Evolutionary conservation across 2,797 vertebrate genomes (phyloP), one percentile per base, ranked within the genome.

Genomic region (Esox masquinongy): DNA sequence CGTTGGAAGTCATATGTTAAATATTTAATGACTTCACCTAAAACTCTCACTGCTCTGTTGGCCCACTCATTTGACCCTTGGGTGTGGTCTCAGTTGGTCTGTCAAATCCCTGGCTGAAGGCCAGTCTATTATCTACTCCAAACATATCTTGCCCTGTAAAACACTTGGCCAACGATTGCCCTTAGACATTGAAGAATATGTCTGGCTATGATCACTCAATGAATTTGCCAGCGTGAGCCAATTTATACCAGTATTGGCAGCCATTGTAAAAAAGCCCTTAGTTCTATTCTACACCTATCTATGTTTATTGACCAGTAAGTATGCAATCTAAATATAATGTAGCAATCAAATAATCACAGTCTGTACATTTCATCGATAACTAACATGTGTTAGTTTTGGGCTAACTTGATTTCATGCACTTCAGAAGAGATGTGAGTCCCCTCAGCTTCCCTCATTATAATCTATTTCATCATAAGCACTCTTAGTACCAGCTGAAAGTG

Each of bases 391-490:
- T 39, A 9, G 39, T 14, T 50, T 43, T 49, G 39, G 31, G 34
- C 43, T 5, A 9, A 68, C 19, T 8, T 68, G 19, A 43, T 47
- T n/a, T 39, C 34, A 9, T 34, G 24, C 26, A 17, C 36, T 9
- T 77, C 68, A 68, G 66, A 63, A 75, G 47, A 29, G 66, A 70
- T 34, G 24, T 63, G 70, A 75, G 19, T 70, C 29, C 69, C 56
- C 81, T 85, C 71, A 76, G 75, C 68, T 80, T 75, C 59, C 69
- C 84, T 82, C 83, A 86, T 84, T 88, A 90, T 84, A 75, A 89
- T 84, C 79, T 70, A 83, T 88, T 85, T 84, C 84, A 85, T 85
- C 88, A 87, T 88, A 88, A 89, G 86, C 12, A 59, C 61, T 69
- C 75, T 73, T 81, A 86, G 75, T 83, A 83, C 79, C 78, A 86